Base-by-base conservation (phyloP, 2,113 vertebrate species). In the mouse (Mus musculus) region DNA sequence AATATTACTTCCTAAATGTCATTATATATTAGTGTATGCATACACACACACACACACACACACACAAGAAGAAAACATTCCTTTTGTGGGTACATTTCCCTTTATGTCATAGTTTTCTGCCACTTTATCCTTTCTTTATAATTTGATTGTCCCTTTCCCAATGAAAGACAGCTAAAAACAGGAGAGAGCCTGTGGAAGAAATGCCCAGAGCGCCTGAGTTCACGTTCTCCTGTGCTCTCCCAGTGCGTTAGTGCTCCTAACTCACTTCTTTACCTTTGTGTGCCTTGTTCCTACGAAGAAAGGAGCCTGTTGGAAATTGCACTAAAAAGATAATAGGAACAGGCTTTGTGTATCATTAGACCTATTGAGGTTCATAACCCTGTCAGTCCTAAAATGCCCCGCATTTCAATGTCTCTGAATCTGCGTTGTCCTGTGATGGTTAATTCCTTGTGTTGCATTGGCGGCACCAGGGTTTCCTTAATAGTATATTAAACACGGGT, bases 1-100 rank as follows among this genome's bases (percentile, higher is more conserved):
- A 93, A 71, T 75, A 90, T 59, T 93, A n/a, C 28, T 96, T 93
- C 77, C 17, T 39, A 96, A 95, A 91, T 96, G 49, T 89, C 49
- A 94, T 67, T 85, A 88, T 71, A 88, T 88, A 69, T 69, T 87
- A 28, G 59, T 30, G 19, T 28, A 75, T 30, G n/a, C 17, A 13
- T 42, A 19, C 3, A 36, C 9, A 20, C 26, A 33, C 2, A 1
- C 9, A 7, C 16, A 61, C 17, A 63, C 20, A 24, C 39, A 33
- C 4, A 20, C 69, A 42, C 76, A 65, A 73, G 90, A 94, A 85
- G 19, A 96, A 91, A 94, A 73, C 39, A 52, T 56, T 88, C 52
- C 71, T 7, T 28, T 77, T 73, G 28, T 42, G 19, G 63, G 7
- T 2, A 7, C 4, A 19, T 93, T 73, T 42, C 7, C 42, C 28